Base-by-base conservation (phyloP, 2,797 vertebrate species). In the Zenarchopterus dispar region DNA sequence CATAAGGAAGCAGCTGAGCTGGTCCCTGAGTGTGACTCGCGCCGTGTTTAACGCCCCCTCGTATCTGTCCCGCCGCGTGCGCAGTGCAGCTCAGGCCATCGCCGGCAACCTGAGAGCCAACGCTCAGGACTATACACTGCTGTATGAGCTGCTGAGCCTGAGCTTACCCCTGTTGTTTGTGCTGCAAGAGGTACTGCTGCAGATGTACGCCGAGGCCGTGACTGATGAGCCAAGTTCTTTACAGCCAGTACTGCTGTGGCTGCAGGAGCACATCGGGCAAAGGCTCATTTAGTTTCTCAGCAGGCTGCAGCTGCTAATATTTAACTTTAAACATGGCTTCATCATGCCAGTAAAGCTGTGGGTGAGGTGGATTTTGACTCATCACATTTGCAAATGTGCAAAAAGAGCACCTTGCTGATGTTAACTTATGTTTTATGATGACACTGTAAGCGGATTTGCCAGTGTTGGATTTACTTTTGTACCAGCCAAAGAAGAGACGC, bases 111-210 rank as follows among this genome's bases (percentile, higher is more conserved):
- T 98, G 89, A 92, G 93, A 91, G 94, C 95, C 92, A 96, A 98
- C 84, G 94, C 92, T 31, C 89, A 93, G 84, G 95, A 97, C 93
- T 98, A 96, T 84, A 70, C 81, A 54, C 94, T 92, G 79, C 90
- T 94, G 68, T 98, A 95, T 0, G 98, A 99, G 94, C 94, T 99
- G 33, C 90, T 99, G 90, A 97, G 95, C 88, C 81, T 97, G 63
- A 94, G 95, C 68, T 79, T 98, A 84, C 98, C 97, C 0, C 90
- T 99, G 70, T 91, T 99, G 84, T 94, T 92, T 43, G 93, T 89
- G 51, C 89, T 97, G 67, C 92, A 93, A 26, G 97, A 99, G 88
- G 93, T 96, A 61, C 90, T 97, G 71, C 57, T 88, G 55, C 92
- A 95, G 86, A 96, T 98, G 93, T 93, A 93, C 89, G 61, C 78